Evolutionary conservation across 2,888 invertebrate species (phyloP).

Genomic region (Sinelater perroti): DNA sequence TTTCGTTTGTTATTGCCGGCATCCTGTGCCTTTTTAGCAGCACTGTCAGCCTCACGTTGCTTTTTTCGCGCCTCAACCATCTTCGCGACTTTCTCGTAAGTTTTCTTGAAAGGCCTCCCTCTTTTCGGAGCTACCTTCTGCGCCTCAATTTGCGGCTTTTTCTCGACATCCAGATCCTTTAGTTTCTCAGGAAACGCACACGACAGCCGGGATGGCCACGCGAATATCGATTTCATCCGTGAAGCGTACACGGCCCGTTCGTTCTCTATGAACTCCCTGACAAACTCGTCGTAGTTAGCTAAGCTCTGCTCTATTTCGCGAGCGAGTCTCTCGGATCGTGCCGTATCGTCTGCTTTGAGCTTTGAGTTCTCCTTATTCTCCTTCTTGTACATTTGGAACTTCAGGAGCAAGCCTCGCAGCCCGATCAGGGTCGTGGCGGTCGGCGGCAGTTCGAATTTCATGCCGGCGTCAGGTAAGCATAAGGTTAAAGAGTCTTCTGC

Average conservation of each 20-base stretch:
- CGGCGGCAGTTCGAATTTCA: constrained; percentile 46
- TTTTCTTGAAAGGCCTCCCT: constrained; percentile 34
- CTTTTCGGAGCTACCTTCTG: constrained; percentile 1
- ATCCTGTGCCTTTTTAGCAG: no score
- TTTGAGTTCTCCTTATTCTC: constrained; percentile 20
- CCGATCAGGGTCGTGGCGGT: constrained; percentile 45
- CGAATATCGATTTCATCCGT: no score
- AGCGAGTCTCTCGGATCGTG: no score
- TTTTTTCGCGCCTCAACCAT: constrained; percentile 35
- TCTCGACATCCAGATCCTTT: constrained; percentile 12
- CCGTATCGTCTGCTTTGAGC: neutral
- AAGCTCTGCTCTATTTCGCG: neutral
- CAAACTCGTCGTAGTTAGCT: neutral
- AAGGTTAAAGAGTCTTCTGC: no score
- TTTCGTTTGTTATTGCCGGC: no score
- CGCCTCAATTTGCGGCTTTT: no score
- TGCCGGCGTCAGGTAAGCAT: no score
- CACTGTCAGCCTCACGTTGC: neutral
- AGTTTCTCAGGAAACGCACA: constrained; percentile 2
- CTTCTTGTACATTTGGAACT: constrained; percentile 38
- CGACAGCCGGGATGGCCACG: constrained; percentile 42
- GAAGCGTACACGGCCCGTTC: no score
- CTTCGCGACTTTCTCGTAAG: constrained; percentile 26
- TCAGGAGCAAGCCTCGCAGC: constrained; percentile 44
- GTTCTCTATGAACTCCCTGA: neutral